Evolutionary conservation across 2,888 invertebrate genomes (phyloP).

Genomic region (Pseudeuparius sepicola): DNA sequence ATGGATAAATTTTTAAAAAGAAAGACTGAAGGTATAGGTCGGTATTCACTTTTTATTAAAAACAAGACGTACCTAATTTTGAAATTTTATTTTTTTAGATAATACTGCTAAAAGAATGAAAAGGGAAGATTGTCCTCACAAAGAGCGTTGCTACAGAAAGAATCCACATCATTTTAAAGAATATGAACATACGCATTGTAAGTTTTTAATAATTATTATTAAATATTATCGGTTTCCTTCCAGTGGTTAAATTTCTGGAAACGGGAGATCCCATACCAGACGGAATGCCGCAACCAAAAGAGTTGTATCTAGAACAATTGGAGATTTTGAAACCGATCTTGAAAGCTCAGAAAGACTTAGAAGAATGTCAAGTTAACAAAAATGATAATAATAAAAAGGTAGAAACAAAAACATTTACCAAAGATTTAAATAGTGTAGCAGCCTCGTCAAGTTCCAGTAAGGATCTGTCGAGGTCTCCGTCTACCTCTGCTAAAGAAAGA

Average conservation of each 20-base stretch:
- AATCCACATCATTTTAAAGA: constrained; percentile 79
- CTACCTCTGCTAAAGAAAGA: constrained; percentile 11
- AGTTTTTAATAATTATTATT: constrained; percentile 34
- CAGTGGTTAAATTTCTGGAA: constrained; percentile 57
- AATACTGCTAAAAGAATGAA: constrained; percentile 27
- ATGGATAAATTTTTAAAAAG: too few species aligned
- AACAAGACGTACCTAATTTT: too few species aligned
- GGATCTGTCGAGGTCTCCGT: constrained; percentile 11
- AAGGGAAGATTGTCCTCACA: constrained; percentile 60
- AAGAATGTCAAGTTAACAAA: not conserved
- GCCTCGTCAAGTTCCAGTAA: constrained; percentile 10
- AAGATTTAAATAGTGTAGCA: not conserved
- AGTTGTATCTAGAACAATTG: constrained; percentile 53
- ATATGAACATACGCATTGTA: constrained; percentile 71
- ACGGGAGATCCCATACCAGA: constrained; percentile 45
- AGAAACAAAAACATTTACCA: not conserved
- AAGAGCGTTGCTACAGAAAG: constrained; percentile 67
- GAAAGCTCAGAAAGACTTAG: constrained; percentile 9
- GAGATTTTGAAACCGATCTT: constrained; percentile 39
- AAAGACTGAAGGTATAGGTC: too few species aligned
- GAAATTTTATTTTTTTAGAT: not conserved
- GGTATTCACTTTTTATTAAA: too few species aligned
- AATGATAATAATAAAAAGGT: constrained; percentile 1
- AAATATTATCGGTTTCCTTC: constrained; percentile 17
- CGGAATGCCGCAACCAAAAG: constrained; percentile 41